phyloP scores from a whole-genome alignment of 2,113 vertebrate genomes.

The Henicopernis longicauda region DNA sequence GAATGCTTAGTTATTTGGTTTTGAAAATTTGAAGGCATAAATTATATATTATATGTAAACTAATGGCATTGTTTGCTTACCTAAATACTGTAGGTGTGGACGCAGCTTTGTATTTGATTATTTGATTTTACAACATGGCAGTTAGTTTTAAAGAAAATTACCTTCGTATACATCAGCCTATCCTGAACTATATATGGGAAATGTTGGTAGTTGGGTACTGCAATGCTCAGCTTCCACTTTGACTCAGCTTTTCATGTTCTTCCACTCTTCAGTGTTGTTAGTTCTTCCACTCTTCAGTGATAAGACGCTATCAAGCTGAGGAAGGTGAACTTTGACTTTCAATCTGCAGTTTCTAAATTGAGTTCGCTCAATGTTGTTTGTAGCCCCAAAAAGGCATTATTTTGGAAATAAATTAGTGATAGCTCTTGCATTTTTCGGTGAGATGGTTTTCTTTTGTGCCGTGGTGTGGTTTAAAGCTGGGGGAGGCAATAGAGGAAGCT shows the following conservation, averaged over 20 bases:
- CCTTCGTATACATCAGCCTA: neutral
- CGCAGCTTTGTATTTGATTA: neutral
- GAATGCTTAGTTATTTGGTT: neutral
- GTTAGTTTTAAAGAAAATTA: neutral
- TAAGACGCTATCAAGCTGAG: neutral
- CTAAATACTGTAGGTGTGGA: neutral
- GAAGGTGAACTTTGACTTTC: neutral
- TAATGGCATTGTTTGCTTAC: neutral
- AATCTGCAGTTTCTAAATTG: neutral
- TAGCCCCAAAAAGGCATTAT: neutral
- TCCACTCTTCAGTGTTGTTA: neutral
- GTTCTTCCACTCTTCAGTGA: neutral
- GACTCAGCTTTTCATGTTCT: neutral
- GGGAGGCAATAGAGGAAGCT: constrained; percentile 65
- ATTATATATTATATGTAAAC: neutral
- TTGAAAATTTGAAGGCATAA: neutral
- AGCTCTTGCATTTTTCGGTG: neutral
- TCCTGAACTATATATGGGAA: neutral
- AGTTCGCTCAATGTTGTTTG: neutral
- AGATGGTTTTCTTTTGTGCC: neutral
- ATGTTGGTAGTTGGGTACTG: neutral
- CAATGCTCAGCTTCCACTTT: neutral
- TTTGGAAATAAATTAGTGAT: neutral
- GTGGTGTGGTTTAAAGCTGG: neutral
- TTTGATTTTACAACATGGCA: neutral